These are phyloP conservation scores for Zonotrichia leucophrys DNA, from an alignment of 2,113 vertebrate genomes.

Conservation along the genomic window DNA sequence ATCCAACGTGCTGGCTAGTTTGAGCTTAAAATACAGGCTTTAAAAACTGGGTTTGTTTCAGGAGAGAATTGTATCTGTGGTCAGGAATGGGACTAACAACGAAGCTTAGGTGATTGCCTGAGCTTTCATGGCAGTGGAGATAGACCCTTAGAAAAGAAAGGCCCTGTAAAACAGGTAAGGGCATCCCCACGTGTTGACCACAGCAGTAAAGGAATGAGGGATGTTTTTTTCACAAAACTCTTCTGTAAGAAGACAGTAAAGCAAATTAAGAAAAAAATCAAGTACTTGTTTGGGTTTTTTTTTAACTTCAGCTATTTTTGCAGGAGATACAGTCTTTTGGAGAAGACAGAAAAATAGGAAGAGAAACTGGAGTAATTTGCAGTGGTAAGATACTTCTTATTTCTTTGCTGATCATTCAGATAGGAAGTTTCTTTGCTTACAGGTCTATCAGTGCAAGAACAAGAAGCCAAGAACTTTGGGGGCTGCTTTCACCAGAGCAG, in stretches of 20 bases:
- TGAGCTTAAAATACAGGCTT: not conserved
- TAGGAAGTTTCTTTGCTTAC: not conserved
- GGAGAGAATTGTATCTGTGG: not conserved
- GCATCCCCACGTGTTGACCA: rapidly evolving
- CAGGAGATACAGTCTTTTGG: not conserved
- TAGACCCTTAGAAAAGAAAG: not conserved
- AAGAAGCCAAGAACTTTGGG: not conserved
- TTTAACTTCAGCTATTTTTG: not conserved
- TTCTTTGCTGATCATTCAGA: not conserved
- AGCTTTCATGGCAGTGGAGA: not conserved
- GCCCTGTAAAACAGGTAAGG: not conserved
- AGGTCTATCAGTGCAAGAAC: not conserved
- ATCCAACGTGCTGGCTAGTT: not conserved
- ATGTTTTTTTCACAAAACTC: not conserved
- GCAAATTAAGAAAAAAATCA: not conserved
- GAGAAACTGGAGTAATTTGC: not conserved
- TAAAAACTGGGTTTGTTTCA: not conserved
- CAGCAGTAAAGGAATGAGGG: not conserved
- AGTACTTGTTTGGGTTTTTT: not conserved
- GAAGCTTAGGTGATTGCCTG: not conserved
- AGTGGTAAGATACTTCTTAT: not conserved
- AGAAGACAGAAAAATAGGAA: not conserved
- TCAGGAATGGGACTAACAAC: not conserved
- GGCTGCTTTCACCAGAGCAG: not conserved
- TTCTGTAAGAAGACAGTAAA: not conserved